Evolutionary conservation across 2,888 invertebrate genomes (phyloP).

Genomic region (Diarsia rubi): DNA sequence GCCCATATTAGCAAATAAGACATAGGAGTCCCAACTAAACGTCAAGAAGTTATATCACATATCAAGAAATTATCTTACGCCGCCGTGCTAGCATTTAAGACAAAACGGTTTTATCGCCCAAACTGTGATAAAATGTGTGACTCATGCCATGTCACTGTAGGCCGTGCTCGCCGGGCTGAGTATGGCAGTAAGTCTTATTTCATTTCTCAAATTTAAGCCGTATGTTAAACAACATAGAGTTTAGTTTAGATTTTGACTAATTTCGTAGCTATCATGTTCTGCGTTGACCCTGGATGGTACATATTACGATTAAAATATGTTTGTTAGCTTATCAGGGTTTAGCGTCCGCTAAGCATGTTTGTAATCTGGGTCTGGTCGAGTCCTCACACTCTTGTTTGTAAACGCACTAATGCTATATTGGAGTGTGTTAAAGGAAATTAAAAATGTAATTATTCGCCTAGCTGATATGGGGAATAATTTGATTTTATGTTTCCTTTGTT

Average conservation of each 20-base stretch:
- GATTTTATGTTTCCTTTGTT: not conserved
- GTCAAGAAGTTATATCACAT: no score
- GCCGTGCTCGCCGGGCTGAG: no score
- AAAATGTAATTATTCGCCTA: not conserved
- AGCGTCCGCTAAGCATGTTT: constrained; percentile 9
- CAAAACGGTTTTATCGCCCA: no score
- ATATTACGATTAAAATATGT: constrained; percentile 15
- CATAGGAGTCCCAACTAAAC: no score
- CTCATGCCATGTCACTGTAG: no score
- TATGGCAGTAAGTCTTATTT: no score
- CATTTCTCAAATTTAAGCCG: not conserved
- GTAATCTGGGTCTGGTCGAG: not conserved
- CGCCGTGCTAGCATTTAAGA: no score
- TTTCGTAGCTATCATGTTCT: not conserved
- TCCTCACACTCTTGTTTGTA: not conserved
- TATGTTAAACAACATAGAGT: not conserved
- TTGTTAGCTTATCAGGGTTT: constrained; percentile 31
- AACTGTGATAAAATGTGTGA: no score
- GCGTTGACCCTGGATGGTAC: constrained; percentile 13
- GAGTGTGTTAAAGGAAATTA: not conserved
- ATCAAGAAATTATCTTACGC: no score
- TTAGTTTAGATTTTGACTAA: not conserved
- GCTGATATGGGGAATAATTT: not conserved
- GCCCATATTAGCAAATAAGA: no score
- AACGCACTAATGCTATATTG: not conserved